Base-by-base conservation (phyloP, 1,140 invertebrate genomes). In the Hydropsyche tenuis region DNA sequence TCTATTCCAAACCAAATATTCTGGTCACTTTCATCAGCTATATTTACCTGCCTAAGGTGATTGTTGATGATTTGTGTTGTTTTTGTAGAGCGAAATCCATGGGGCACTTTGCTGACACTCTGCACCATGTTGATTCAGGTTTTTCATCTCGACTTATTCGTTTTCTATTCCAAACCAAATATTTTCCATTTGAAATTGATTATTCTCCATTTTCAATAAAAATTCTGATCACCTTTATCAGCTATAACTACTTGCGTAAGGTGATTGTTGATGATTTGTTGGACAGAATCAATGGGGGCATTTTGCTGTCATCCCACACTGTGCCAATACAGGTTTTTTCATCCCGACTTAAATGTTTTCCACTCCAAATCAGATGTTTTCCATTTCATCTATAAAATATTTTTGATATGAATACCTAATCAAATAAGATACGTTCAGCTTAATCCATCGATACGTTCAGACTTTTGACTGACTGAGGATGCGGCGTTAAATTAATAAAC, bases 11-110 rank as follows among this genome's bases (percentile, higher is more conserved):
- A n/a, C n/a, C n/a, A 73, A 65, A n/a, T n/a, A 70, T 48, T 48
- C 83, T 92, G 11, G 88, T 94, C 42, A 90, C 93, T 20, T 80
- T 95, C 18, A 87, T 95, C 71, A 91, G 89, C 1, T 93, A 95
- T 83, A 92, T 94, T 81, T 94, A 94, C 85, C 85, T 96, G 77
- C 93, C 92, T 14, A 92, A 90, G 83, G 89, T 92, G 81, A 83
- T 11, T 27, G 2, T 60, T 42, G 25, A n/a, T 6, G 14, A 16
- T 12, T 23, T 46, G 23, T 69, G 43, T 12, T 14, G 18, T 46
- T 69, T 45, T 46, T 3, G 16, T n/a, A 3, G 46, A 14, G 46
- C 14, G 14, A 14, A 43, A 43, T 43, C 37, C 12, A 43, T 43
- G 37, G 12, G 5, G 5, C 12, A 6, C 37, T 43, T 12, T 43